Base-by-base conservation (phyloP, 23 tunicate genomes). In the Oikopleura vanhoeffeni region DNA sequence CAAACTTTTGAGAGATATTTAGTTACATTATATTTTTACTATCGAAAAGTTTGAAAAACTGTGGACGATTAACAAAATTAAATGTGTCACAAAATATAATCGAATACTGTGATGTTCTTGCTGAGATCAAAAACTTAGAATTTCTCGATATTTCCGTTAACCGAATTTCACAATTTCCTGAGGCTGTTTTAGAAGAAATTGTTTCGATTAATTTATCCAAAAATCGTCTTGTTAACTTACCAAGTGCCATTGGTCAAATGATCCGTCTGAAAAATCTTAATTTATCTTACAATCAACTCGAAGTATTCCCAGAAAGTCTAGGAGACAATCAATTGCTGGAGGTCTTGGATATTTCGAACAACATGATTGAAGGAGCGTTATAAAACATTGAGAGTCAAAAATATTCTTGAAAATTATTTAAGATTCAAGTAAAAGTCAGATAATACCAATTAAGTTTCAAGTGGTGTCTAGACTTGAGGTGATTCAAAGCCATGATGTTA, bases 231-330 rank as follows among this genome's bases (percentile, higher is more conserved):
- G 30, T 34, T 24, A 18, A 84, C 0, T 1, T 95, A 0, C 96
- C 99, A 0, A 35, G 88, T 0, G 88, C 85, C 76, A 85, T 95
- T 18, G 91, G 96, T 39, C 38, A 88, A 0, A 83, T 95, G 1
- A 76, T 83, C 30, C 57, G 79, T 0, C 88, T 95, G 27, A 85
- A 83, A 39, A 83, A 86, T 1, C 76, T 95, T 34, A 95, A 91
- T 83, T 84, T 91, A 35, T 95, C 99, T 0, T 58, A 85, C 84
- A 95, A 95, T 83, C 75, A 87, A 39, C 86, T 95, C n/a, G 90
- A 85, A n/a, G 86, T 13, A 28, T 71, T 71, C 79, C 79, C 79
- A 18, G 38, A 32, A 2, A 13, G 27, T 28, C 79, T 71, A 33
- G 79, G 79, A 2, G 4, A 71, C 34, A 38, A 28, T 2, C 27